These are phyloP conservation scores for Malacoctenus gilli DNA, from an alignment of 2,797 vertebrate genomes.

Conservation along the genomic window DNA sequence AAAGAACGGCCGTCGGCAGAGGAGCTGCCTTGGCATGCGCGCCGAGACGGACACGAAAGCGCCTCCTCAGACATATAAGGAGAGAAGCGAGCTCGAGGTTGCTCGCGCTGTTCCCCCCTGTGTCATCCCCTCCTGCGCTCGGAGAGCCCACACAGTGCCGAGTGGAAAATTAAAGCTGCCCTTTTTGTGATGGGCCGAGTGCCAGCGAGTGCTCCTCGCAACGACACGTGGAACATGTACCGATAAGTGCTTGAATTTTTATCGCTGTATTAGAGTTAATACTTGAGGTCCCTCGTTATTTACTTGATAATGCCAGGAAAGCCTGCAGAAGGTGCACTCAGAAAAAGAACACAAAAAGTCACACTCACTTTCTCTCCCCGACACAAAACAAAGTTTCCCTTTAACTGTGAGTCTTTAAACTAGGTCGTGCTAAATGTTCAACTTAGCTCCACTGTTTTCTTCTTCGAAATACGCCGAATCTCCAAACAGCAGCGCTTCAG, in stretches of 20 bases:
- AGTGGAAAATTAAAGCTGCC: conserved; percentile 31
- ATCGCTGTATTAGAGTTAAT: neutral
- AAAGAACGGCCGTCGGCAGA: conserved; percentile 39
- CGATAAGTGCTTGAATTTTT: too few relatives aligned
- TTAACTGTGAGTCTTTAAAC: conserved; percentile 24
- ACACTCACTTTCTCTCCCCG: too few relatives aligned
- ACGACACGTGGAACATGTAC: neutral
- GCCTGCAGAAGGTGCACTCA: neutral
- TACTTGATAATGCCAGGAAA: neutral
- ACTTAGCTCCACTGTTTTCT: conserved; percentile 19
- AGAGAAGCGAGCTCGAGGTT: conserved; percentile 45
- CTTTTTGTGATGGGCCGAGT: conserved; percentile 15
- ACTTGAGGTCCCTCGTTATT: neutral
- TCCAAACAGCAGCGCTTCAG: neutral
- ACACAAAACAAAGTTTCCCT: too few relatives aligned
- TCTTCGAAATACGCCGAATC: conserved; percentile 30
- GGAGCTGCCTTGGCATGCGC: conserved; percentile 60
- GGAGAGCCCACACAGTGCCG: conserved; percentile 24
- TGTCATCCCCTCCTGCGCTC: conserved; percentile 42
- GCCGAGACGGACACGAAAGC: conserved; percentile 42
- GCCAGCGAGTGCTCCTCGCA: conserved; percentile 15
- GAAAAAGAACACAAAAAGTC: too few relatives aligned
- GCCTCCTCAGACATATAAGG: conserved; percentile 79
- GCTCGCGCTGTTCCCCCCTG: conserved; percentile 33
- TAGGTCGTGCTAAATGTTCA: conserved; percentile 19